Evolutionary conservation across 2,113 vertebrate genomes (phyloP).

Genomic region (Centropus bengalensis): DNA sequence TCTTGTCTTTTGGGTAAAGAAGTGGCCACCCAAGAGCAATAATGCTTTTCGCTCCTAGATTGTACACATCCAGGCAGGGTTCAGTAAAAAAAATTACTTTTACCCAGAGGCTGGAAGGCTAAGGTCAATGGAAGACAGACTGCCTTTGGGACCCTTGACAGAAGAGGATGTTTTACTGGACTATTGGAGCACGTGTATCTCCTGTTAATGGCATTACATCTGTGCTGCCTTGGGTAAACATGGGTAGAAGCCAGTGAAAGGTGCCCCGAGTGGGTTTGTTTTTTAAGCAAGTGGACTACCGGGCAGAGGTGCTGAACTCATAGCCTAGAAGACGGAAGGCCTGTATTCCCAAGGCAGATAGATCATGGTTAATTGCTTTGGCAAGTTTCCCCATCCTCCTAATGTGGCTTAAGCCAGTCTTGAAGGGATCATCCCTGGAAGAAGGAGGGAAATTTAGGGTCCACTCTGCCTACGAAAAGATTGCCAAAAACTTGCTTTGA

Average conservation of each 20-base stretch:
- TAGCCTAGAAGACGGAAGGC: not conserved
- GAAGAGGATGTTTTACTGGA: not conserved
- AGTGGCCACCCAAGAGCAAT: not conserved
- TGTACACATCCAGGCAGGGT: not conserved
- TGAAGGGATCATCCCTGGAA: constrained; percentile 2
- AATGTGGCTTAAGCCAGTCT: not conserved
- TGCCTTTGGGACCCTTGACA: constrained; percentile 1
- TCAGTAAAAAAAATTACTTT: not conserved
- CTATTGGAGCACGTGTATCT: not conserved
- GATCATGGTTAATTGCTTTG: not conserved
- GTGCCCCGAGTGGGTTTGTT: rapidly evolving
- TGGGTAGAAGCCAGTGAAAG: not conserved
- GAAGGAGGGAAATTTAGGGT: not conserved
- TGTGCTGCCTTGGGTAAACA: not conserved
- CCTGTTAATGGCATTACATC: not conserved
- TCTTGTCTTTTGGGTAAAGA: constrained; percentile 13
- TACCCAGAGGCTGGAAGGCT: constrained; percentile 8
- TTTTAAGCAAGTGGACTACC: not conserved
- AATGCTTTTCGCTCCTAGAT: not conserved
- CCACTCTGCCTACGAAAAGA: rapidly evolving
- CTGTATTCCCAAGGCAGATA: not conserved
- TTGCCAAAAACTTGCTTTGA: constrained; percentile 12
- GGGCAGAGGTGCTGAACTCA: constrained; percentile 36
- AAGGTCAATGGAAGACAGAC: not conserved
- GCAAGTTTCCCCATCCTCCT: not conserved